Evolutionary conservation across 2,888 invertebrate genomes (phyloP).

Genomic region (Horisme vitalbata): DNA sequence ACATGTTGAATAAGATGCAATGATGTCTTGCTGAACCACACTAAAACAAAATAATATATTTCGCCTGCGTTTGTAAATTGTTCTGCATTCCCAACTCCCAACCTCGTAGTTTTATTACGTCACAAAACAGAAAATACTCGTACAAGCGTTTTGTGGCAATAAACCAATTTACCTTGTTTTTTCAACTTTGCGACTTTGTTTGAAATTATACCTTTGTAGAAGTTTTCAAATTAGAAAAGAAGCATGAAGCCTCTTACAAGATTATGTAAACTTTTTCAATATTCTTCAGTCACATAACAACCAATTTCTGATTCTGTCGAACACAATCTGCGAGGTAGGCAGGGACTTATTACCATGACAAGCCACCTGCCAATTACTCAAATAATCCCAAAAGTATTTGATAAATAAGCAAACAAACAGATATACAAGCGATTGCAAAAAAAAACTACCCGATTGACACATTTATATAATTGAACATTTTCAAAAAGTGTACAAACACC

Average conservation of each 20-base stretch:
- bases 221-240: conserved; percentile 13
- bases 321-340: too few relatives aligned
- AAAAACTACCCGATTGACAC: background rate
- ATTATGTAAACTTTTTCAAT: conserved; percentile 9
- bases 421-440: background rate
- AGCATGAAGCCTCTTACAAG: conserved; percentile 1
- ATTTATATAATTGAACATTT: background rate
- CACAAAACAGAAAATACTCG: conserved; percentile 39
- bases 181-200: conserved; percentile 23
- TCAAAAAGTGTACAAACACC: background rate
- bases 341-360: too few relatives aligned
- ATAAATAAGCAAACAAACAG: background rate
- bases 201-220: conserved; percentile 13
- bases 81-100: conserved; percentile 8
- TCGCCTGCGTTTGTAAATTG: conserved; percentile 22
- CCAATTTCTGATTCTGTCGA: background rate
- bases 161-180: conserved; percentile 35
- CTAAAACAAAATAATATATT: conserved; percentile 2
- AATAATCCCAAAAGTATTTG: too few relatives aligned
- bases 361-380: too few relatives aligned
- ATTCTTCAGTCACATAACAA: conserved; percentile 5
- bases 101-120: conserved; percentile 35
- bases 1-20: conserved; percentile 1
- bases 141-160: conserved; percentile 34
- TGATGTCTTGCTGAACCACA: conserved; percentile 10